These are phyloP conservation scores for Rallus crepitans DNA, from an alignment of 2,797 vertebrate species.

Conservation along the genomic window DNA sequence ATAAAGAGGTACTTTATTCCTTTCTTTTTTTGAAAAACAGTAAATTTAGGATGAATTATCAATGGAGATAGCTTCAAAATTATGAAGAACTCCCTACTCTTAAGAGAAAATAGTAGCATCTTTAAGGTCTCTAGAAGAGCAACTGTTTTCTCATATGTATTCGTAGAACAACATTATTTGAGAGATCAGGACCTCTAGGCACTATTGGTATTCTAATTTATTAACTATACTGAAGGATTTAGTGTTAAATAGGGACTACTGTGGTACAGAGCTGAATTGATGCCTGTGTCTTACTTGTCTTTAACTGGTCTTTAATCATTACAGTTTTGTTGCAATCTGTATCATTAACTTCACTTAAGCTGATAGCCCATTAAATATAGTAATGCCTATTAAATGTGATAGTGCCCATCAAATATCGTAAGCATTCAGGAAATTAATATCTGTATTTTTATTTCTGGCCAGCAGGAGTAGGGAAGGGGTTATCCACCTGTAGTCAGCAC, in stretches of 20 bases:
- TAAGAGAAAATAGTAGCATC: neutral
- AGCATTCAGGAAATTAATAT: neutral
- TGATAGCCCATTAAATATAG: neutral
- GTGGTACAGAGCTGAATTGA: neutral
- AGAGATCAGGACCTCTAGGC: neutral
- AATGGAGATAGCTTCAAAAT: neutral
- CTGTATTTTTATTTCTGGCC: neutral
- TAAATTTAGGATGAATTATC: neutral
- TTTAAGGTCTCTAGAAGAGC: neutral
- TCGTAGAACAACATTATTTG: neutral
- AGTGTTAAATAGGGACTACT: neutral
- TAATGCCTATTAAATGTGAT: neutral
- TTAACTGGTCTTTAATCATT: neutral
- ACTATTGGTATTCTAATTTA: neutral
- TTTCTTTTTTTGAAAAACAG: neutral
- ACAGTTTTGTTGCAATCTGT: neutral
- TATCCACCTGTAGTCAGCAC: no score
- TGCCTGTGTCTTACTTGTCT: neutral
- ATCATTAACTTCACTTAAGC: neutral
- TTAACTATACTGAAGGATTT: neutral
- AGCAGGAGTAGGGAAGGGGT: neutral
- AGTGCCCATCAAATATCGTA: neutral
- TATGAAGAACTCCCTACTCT: neutral
- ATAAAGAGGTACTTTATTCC: neutral
- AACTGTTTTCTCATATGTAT: constrained; percentile 3